phyloP scores from a whole-genome alignment of 2,797 vertebrate genomes.

The Gambusia yucatana region DNA sequence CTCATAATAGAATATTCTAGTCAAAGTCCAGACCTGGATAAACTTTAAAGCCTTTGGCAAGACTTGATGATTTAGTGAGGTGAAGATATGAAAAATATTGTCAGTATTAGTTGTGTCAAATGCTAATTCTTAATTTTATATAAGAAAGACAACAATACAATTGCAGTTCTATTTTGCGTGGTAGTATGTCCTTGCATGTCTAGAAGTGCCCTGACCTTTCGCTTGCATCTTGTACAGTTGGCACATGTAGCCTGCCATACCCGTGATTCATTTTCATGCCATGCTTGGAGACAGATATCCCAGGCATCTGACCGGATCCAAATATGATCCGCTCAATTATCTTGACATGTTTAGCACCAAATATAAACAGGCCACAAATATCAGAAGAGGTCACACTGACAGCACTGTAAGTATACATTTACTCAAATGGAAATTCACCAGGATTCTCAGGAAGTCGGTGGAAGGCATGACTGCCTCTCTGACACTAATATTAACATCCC shows the following conservation, averaged over 20 bases:
- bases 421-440: slow-evolving; percentile 62
- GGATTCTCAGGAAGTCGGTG: slow-evolving; percentile 48
- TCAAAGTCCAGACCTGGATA: not conserved
- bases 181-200: slow-evolving; percentile 12
- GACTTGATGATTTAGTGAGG: not conserved
- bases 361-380: slow-evolving; percentile 71
- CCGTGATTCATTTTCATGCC: slow-evolving; percentile 61
- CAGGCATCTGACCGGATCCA: slow-evolving; percentile 45
- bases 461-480: slow-evolving; percentile 45
- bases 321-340: slow-evolving; percentile 73
- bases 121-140: not conserved
- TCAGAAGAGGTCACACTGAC: slow-evolving; percentile 70
- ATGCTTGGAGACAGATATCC: slow-evolving; percentile 55
- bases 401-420: slow-evolving; percentile 60
- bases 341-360: slow-evolving; percentile 72
- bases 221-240: slow-evolving; percentile 25
- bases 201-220: slow-evolving; percentile 41
- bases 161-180: not conserved
- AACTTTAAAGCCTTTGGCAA: not conserved
- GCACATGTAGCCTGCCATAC: slow-evolving; percentile 34
- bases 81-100: not conserved
- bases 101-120: not conserved
- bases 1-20: not conserved
- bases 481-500: slow-evolving; percentile 31
- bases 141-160: not conserved